A percentile compares a stretch with the other conserved stretches of the same genome.
phyloP scores from a whole-genome alignment of 2,113 vertebrate genomes.

The Orycteropus afer region DNA sequence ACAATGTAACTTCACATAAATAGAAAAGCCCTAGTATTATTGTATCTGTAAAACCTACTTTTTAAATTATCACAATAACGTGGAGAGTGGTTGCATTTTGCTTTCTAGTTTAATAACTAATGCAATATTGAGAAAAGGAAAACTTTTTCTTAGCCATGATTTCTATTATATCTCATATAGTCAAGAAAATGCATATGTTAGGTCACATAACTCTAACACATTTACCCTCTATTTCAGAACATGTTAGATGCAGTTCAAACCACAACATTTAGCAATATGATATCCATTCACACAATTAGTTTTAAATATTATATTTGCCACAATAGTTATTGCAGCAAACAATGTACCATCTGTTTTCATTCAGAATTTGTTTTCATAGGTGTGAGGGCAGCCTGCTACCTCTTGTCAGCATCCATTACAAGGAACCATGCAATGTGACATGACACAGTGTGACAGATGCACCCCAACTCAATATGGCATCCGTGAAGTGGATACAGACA shows the following conservation, averaged over 20 bases:
- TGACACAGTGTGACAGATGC: neutral
- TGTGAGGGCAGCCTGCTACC: neutral
- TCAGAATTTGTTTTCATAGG: neutral
- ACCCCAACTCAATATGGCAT: neutral
- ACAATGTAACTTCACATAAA: slow-evolving; percentile 53
- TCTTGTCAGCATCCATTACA: neutral
- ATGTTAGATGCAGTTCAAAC: slow-evolving; percentile 12
- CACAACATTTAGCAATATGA: neutral
- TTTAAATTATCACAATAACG: neutral
- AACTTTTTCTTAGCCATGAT: neutral
- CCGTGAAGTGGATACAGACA: neutral
- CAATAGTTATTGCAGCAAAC: slow-evolving; percentile 16
- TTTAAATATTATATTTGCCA: slow-evolving; percentile 59
- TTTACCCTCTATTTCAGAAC: neutral
- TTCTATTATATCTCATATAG: neutral
- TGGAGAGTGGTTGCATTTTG: slow-evolving; percentile 43
- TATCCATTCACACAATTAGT: neutral
- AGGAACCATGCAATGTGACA: neutral
- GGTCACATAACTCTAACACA: slow-evolving; percentile 34
- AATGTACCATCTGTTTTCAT: neutral
- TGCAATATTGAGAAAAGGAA: slow-evolving; percentile 5
- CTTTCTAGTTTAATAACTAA: slow-evolving; percentile 21
- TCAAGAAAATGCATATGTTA: slow-evolving; percentile 15
- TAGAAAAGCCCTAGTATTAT: slow-evolving; percentile 29
- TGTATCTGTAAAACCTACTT: slow-evolving; percentile 28